Evolutionary conservation across 2,113 vertebrate species (phyloP).

Genomic region (Holacanthus passer): DNA sequence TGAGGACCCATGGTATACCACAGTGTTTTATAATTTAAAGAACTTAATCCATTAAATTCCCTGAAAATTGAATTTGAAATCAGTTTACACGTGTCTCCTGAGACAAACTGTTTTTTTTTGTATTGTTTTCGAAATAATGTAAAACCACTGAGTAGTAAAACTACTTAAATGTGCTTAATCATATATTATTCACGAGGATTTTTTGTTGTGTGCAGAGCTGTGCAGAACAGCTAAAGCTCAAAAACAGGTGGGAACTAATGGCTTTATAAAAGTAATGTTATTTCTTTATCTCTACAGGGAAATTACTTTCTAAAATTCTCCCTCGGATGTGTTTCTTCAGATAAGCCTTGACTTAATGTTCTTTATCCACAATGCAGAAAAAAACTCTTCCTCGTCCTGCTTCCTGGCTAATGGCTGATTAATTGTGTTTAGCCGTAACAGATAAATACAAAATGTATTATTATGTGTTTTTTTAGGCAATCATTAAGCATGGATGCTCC

Average conservation of each 20-base stretch:
- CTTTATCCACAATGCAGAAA: constrained; percentile 8
- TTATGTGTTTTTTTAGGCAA: constrained; percentile 71
- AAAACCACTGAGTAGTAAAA: neutral
- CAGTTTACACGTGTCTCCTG: neutral
- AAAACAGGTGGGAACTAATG: neutral
- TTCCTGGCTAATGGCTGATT: constrained; percentile 61
- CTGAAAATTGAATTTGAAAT: neutral
- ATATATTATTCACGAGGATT: neutral
- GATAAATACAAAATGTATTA: constrained; percentile 64
- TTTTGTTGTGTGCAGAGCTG: neutral
- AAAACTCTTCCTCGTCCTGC: neutral
- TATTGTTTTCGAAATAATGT: neutral
- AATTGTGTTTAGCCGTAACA: constrained; percentile 76
- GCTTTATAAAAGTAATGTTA: neutral
- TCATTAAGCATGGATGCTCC: constrained; percentile 71
- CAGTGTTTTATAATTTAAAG: neutral
- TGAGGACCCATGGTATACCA: neutral
- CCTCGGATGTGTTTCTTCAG: neutral
- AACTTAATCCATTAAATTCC: neutral
- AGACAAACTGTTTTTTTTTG: too few species aligned
- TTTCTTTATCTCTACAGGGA: neutral
- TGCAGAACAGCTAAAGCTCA: neutral
- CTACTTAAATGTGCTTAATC: neutral
- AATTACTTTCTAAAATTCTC: neutral
- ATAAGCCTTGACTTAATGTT: neutral